Percentiles rank a stretch among this genome's conserved stretches.
Evolutionary conservation across 92 coral and sea anemone species (phyloP).

Genomic region (Actinernus sp.): DNA sequence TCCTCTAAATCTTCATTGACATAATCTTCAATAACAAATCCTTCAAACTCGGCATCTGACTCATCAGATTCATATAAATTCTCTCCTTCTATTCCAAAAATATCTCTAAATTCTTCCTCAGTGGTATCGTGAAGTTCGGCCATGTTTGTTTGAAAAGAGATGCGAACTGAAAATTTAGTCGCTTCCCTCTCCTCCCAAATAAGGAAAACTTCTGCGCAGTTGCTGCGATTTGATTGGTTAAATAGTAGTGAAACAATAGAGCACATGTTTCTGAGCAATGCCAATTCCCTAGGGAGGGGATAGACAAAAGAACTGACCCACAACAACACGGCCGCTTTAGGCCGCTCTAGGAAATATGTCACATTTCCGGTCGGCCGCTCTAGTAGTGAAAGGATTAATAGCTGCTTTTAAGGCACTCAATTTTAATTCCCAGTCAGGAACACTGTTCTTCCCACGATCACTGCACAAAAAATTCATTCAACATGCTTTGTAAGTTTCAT

Average conservation of each 20-base stretch:
- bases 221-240: constrained; percentile 7
- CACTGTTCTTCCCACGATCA: constrained; percentile 12
- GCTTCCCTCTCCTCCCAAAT: too few relatives aligned
- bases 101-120: too few relatives aligned
- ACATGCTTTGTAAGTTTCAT: constrained; percentile 38
- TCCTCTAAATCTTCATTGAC: too few relatives aligned
- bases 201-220: too few relatives aligned
- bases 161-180: too few relatives aligned
- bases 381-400: constrained; percentile 7
- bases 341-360: constrained; percentile 5
- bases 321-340: constrained; percentile 3
- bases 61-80: constrained; percentile 3
- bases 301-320: neutral
- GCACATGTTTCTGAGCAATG: constrained; percentile 10
- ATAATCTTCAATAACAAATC: neutral
- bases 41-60: constrained; percentile 14
- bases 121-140: neutral
- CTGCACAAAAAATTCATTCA: constrained; percentile 36
- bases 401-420: constrained; percentile 5
- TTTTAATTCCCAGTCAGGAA: constrained; percentile 45
- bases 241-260: constrained; percentile 1
- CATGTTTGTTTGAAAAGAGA: neutral
- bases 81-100: constrained; percentile 12
- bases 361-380: too few relatives aligned
- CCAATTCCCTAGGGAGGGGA: constrained; percentile 1